These are phyloP conservation scores for Quadroppia sp. DNA, from an alignment of 2,888 invertebrate genomes.

Conservation along the genomic window DNA sequence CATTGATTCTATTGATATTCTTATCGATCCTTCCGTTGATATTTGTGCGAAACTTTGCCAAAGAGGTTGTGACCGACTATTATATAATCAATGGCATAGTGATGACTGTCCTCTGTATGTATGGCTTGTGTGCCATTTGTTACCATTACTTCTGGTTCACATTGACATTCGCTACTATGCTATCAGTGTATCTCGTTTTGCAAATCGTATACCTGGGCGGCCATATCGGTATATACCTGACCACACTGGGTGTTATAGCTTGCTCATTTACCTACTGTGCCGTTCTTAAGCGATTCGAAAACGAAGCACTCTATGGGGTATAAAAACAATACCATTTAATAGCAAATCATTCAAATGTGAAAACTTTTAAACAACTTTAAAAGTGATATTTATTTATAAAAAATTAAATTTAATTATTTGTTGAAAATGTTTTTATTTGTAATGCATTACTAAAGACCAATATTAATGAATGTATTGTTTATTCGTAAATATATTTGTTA, in stretches of 20 bases:
- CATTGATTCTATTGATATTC: conserved; percentile 35
- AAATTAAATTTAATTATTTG: background rate
- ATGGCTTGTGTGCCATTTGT: conserved; percentile 38
- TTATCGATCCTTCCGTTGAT: conserved; percentile 29
- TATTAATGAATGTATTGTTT: background rate
- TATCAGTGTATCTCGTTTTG: conserved; percentile 16
- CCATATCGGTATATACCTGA: conserved; percentile 36
- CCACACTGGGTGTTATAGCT: conserved; percentile 27
- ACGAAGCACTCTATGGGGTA: conserved; percentile 39
- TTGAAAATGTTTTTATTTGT: background rate
- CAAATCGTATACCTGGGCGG: conserved; percentile 11
- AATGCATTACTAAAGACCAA: conserved; percentile 4
- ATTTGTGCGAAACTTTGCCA: conserved; percentile 32
- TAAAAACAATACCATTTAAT: background rate
- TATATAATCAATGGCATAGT: conserved; percentile 33
- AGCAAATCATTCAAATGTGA: background rate
- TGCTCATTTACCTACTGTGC: conserved; percentile 42
- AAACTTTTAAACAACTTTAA: background rate
- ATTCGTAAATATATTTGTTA: background rate
- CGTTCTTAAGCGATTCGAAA: conserved; percentile 26
- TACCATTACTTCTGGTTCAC: conserved; percentile 39
- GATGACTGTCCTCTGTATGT: conserved; percentile 1
- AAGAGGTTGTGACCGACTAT: background rate
- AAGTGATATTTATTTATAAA: conserved; percentile 1
- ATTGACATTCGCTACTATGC: conserved; percentile 10